Conservation (phyloP, 2,888 invertebrate species). For the Clanis bilineata region DNA sequence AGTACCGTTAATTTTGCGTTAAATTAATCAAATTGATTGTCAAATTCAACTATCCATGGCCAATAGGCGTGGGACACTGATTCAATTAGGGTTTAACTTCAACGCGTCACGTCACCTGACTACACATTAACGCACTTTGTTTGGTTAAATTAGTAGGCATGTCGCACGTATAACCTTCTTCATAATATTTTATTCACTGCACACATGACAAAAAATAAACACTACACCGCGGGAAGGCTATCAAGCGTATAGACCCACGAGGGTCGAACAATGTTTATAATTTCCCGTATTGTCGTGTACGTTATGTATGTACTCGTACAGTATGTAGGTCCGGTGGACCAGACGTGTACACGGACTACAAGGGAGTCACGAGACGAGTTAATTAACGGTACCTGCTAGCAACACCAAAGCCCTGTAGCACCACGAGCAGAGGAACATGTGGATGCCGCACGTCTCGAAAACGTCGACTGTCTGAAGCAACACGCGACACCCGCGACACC, state of each 20-base stretch:
- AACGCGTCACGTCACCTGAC: background rate
- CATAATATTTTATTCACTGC: background rate
- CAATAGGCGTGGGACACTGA: background rate
- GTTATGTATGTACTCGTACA: too few species aligned
- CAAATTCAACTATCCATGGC: background rate
- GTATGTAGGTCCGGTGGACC: too few species aligned
- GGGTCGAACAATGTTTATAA: background rate
- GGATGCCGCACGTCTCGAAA: constrained; percentile 22
- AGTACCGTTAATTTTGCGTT: too few species aligned
- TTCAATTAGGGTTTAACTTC: background rate
- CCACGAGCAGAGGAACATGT: constrained; percentile 49
- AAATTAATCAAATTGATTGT: background rate
- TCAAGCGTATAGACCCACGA: background rate
- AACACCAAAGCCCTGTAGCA: constrained; percentile 40
- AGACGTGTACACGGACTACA: background rate
- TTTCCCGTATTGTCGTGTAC: background rate
- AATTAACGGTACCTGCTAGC: constrained; percentile 37
- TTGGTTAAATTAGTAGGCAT: background rate
- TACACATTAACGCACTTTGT: background rate
- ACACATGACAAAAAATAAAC: background rate
- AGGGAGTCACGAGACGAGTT: background rate
- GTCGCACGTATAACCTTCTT: background rate
- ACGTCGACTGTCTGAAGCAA: constrained; percentile 24
- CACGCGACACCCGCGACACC: constrained; percentile 14
- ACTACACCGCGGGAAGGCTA: background rate